Conservation (phyloP, 2,797 vertebrate genomes). For the Notolepis coatsorum region DNA sequence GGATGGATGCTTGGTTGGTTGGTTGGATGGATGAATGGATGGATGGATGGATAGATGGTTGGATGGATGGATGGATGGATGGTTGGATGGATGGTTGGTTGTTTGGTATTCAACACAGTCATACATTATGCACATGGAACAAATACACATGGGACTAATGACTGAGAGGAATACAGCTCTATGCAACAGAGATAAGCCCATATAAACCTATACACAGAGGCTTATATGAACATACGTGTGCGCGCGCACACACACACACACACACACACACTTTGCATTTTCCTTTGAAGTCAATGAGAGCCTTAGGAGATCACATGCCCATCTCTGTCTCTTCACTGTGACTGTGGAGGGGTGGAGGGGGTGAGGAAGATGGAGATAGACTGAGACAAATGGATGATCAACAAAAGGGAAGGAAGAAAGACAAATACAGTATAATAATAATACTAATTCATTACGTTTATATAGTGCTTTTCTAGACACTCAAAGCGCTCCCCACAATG, state of each 20-base stretch:
- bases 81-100: no score
- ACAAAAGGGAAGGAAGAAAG: not conserved
- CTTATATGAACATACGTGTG: not conserved
- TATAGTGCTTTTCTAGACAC: no score
- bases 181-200: not conserved
- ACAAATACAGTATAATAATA: no score
- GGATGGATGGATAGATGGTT: no score
- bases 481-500: no score
- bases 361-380: not conserved
- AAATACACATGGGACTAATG: not conserved
- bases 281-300: not conserved
- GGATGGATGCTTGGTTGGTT: no score
- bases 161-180: not conserved
- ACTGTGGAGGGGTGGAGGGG: not conserved
- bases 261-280: not conserved
- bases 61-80: no score
- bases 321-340: not conserved
- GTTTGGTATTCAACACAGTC: constrained; percentile 22
- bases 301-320: not conserved
- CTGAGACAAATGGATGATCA: not conserved
- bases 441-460: no score
- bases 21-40: no score
- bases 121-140: not conserved
- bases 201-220: not conserved
- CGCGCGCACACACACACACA: not conserved